Base-by-base conservation (phyloP, 2,113 vertebrate species). In the Dipodomys stephensi region DNA sequence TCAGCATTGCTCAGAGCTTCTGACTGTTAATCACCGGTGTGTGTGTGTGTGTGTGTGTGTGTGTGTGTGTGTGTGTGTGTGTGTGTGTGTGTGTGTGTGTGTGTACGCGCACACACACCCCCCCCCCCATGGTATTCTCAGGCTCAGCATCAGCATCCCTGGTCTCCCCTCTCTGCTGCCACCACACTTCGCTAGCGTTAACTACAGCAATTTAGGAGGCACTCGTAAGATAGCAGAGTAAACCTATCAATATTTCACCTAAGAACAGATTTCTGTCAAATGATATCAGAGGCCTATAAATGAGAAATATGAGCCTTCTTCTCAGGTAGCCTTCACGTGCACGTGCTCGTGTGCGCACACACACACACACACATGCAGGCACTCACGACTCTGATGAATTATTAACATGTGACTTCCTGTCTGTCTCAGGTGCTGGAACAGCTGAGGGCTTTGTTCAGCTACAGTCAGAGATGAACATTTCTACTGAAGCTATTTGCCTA, bases 121-220 rank as follows among this genome's bases (percentile, higher is more conserved):
- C 3, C 53, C 2, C 15, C 1, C 0, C 4, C 3, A 3, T 0
- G 22, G 39, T 82, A 1, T n/a, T 49, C 28, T 73, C 49, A 65
- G 64, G 62, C 30, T 80, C n/a, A 8, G n/a, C 13, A 6, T 85
- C 65, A 7, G 23, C 44, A 35, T 30, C 57, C 49, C 53, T 65
- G 44, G 12, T 73, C 71, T 77, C 62, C 16, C 39, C n/a, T 95
- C 90, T 92, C 71, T 96, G 90, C 83, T 95, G 95, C 90, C 89
- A 93, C 87, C 87, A 57, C 6, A 69, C 93, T 95, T 92, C 88
- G 80, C 88, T 68, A 91, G 85, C 69, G 90, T 96, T 96, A 97
- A 96, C 97, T 97, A 96, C 73, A 96, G 92, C 96, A 95, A 96
- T 95, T 96, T 92, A 95, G 87, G 92, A 97, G 83, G 35, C 30